A percentile compares a stretch with the other conserved stretches of the same genome.
Evolutionary conservation across 2,797 vertebrate genomes (phyloP).

Genomic region (Cyclopterus lumpus): DNA sequence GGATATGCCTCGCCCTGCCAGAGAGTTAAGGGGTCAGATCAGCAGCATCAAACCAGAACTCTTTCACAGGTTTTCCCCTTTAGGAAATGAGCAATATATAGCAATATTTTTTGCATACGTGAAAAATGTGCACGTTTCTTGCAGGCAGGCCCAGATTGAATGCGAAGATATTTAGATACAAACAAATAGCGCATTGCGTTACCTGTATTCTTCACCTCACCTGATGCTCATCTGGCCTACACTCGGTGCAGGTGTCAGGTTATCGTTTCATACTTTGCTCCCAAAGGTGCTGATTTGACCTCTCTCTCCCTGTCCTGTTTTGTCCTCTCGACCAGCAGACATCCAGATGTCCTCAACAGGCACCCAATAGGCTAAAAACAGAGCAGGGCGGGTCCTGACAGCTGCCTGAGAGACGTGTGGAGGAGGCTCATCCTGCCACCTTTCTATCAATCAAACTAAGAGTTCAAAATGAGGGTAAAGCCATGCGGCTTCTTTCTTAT

Average conservation of each 20-base stretch:
- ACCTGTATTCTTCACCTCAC: conserved; percentile 25
- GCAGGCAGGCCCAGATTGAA: not conserved
- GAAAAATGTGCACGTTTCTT: not conserved
- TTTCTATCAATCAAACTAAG: not conserved
- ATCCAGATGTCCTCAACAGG: not conserved
- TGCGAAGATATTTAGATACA: not conserved
- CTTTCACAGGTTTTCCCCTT: not conserved
- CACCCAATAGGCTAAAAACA: not conserved
- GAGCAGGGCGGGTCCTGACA: not conserved
- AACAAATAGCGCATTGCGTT: not conserved
- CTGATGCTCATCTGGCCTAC: conserved; percentile 25
- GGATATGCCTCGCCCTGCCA: conserved; percentile 68
- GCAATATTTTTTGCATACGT: not conserved
- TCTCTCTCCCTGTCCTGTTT: not conserved
- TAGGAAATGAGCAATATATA: not conserved
- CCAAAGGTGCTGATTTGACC: conserved; percentile 7
- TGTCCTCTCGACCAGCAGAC: not conserved
- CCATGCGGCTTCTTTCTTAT: not conserved
- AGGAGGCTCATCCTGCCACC: not conserved
- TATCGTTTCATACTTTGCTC: conserved; percentile 5
- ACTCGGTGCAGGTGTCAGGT: conserved; percentile 3
- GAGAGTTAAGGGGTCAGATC: conserved; percentile 37
- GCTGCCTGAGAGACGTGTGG: not conserved
- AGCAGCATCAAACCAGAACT: not conserved
- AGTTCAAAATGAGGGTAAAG: conserved; percentile 2